Evolutionary conservation across 2,888 invertebrate genomes (phyloP).

Genomic region (Rotaria macrura): DNA sequence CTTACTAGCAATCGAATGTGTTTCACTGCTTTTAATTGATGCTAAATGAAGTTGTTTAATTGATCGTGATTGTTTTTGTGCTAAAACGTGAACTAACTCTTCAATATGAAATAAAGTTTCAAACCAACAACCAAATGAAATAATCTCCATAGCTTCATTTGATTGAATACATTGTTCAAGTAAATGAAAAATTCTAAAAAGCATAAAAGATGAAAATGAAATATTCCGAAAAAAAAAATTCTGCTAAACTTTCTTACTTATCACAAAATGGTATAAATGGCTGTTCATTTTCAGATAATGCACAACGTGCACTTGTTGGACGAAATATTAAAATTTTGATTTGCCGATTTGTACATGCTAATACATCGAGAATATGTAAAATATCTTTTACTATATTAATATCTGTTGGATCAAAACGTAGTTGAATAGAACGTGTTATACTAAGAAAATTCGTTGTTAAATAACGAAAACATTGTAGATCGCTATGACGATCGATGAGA

Average conservation of each 20-base stretch:
- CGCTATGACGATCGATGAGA: not conserved
- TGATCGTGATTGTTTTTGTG: not conserved
- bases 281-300: not conserved
- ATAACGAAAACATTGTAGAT: not conserved
- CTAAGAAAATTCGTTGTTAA: not conserved
- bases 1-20: not conserved
- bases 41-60: not conserved
- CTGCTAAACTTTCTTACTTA: not conserved
- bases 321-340: not conserved
- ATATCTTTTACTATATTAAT: not conserved
- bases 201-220: not conserved
- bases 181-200: constrained; percentile 13
- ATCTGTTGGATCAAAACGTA: constrained; percentile 15
- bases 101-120: not conserved
- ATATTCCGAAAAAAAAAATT: no score
- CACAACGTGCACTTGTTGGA: not conserved
- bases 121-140: constrained; percentile 18
- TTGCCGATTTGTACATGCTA: constrained; percentile 10
- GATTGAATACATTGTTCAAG: not conserved
- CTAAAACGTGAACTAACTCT: not conserved
- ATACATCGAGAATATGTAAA: not conserved
- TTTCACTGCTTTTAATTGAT: constrained; percentile 1
- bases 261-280: not conserved
- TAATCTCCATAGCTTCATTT: not conserved
- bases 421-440: not conserved